These are phyloP conservation scores for Aphodius granarius DNA, from an alignment of 2,888 invertebrate genomes.

Conservation along the genomic window DNA sequence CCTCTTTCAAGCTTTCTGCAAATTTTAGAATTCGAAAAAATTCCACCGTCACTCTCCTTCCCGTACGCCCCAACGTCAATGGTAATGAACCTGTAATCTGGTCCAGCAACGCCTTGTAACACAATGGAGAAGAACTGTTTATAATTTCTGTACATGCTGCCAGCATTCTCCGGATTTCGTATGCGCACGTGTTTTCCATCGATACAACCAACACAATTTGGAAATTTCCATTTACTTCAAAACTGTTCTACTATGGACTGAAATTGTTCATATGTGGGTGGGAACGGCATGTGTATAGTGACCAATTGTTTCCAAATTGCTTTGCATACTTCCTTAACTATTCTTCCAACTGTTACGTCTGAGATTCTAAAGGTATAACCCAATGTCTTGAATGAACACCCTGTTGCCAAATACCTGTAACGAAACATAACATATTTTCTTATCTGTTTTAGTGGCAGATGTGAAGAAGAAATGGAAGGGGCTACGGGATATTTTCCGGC, in stretches of 20 bases:
- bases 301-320: conserved; percentile 14
- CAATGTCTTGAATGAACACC: conserved; percentile 19
- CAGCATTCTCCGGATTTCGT: conserved; percentile 21
- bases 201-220: conserved; percentile 2
- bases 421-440: no score
- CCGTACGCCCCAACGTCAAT: conserved; percentile 31
- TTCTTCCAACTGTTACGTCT: conserved; percentile 14
- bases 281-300: conserved; percentile 10
- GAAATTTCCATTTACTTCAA: conserved; percentile 15
- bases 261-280: conserved; percentile 9
- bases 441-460: no score
- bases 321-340: neutral
- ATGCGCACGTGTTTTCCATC: no score
- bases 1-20: conserved; percentile 24
- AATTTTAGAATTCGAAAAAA: conserved; percentile 27
- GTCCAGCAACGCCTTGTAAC: conserved; percentile 29
- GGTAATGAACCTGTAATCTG: conserved; percentile 29
- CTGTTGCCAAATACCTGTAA: conserved; percentile 1
- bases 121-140: conserved; percentile 30
- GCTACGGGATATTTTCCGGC: no score
- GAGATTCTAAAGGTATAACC: conserved; percentile 17
- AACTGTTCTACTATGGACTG: conserved; percentile 6
- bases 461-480: no score
- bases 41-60: conserved; percentile 30
- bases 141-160: conserved; percentile 27